phyloP scores from a whole-genome alignment of 2,888 invertebrate species.

The Hecatera dysodea region DNA sequence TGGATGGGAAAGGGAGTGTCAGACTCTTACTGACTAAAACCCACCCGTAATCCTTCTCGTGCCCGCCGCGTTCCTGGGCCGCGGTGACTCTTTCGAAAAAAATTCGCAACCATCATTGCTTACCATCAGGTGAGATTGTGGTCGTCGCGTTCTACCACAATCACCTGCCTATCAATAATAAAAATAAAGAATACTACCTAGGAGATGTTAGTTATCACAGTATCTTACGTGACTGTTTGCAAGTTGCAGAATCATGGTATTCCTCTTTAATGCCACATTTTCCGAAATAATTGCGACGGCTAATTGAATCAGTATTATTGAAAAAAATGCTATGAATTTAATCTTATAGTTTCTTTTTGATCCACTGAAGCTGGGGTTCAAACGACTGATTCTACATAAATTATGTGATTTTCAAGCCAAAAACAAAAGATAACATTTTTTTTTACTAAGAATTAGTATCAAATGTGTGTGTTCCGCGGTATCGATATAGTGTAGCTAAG shows the following conservation, averaged over 20 bases:
- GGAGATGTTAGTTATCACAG: neutral
- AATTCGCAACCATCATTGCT: too few species aligned
- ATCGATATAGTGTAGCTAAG: conserved; percentile 48
- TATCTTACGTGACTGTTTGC: neutral
- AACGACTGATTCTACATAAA: conserved; percentile 10
- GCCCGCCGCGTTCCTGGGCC: too few species aligned
- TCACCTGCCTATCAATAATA: too few species aligned
- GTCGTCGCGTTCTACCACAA: too few species aligned
- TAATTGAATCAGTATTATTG: conserved; percentile 1
- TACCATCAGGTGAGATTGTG: too few species aligned
- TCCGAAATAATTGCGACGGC: neutral
- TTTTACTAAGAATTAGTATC: neutral
- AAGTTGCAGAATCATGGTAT: neutral
- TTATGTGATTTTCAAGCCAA: conserved; percentile 13
- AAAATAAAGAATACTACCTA: too few species aligned
- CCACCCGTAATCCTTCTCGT: too few species aligned
- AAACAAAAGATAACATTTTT: neutral
- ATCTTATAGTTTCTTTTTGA: neutral
- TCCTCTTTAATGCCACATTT: neutral
- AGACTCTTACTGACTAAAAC: too few species aligned
- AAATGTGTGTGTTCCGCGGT: conserved; percentile 33
- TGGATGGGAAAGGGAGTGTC: too few species aligned
- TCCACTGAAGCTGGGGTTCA: too few species aligned
- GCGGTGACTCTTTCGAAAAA: too few species aligned
- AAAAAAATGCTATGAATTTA: neutral